phyloP scores from a whole-genome alignment of 2,113 vertebrate species.

The Catharus fuscescens region DNA sequence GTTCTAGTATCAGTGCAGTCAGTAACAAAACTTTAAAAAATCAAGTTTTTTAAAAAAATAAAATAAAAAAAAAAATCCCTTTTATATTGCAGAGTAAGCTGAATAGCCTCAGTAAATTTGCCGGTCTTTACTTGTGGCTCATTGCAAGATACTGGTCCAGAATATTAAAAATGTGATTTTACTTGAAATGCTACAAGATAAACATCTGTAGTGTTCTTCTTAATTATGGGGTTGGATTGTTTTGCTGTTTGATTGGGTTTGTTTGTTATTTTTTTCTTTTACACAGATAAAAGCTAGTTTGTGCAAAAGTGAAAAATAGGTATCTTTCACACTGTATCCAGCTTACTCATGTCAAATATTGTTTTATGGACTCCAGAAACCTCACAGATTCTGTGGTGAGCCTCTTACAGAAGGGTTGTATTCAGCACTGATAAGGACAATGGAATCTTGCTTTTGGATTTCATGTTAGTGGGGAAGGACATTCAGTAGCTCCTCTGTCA shows the following conservation, averaged over 20 bases:
- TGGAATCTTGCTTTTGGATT: neutral
- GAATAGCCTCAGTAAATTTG: neutral
- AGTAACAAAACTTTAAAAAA: neutral
- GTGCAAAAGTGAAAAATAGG: neutral
- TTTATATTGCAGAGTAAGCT: neutral
- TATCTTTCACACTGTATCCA: neutral
- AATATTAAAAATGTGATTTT: neutral
- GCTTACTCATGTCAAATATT: neutral
- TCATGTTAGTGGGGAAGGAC: neutral
- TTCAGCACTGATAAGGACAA: neutral
- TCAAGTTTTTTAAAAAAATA: neutral
- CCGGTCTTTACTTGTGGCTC: neutral
- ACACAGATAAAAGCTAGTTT: neutral
- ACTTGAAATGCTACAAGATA: neutral
- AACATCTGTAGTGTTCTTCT: neutral
- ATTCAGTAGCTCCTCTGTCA: neutral
- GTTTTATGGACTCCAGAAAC: neutral
- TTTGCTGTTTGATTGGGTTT: neutral
- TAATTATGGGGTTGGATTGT: neutral
- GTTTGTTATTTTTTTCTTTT: neutral
- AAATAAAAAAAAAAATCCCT: neutral
- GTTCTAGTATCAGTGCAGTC: neutral
- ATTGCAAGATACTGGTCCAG: neutral
- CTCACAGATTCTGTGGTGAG: neutral
- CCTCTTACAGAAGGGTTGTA: neutral